Evolutionary conservation across 2,797 vertebrate species (phyloP), one percentile per base, ranked within the genome.

Genomic region (Fratercula arctica): DNA sequence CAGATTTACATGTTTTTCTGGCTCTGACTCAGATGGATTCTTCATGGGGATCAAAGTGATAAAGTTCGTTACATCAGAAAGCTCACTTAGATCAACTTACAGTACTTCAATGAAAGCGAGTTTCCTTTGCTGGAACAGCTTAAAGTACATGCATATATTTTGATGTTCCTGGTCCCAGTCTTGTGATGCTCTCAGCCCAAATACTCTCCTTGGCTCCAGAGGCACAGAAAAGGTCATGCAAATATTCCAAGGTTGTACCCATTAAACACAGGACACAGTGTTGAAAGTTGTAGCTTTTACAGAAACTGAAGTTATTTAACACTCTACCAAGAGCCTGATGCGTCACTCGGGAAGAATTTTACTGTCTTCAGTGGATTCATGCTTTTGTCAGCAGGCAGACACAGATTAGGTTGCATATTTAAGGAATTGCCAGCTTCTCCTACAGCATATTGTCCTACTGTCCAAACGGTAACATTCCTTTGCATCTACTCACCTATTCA

Each of bases 31-130:
- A 63, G 91, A 86, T 78, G 70, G 81, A 92, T 95, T 95, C 92
- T 96, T 96, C 93, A 92, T 25, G 85, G 69, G 76, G 94, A 97
- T 96, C 92, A 96, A 96, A 96, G 94, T 15, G 69, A 92, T 95
- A 76, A 89, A 95, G 76, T 92, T 95, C 89, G 89, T 92, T 89
- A 87, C 89, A 92, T 86, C 92, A 92, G 85, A 93, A 94, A 94
- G 93, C 73, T 93, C 87, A 51, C 89, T 94, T 50, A 90, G 87
- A 96, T 96, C 94, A 95, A 84, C 76, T 96, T 96, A 93, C 81
- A 93, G 57, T 16, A 89, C 94, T 97, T 93, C 87, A 94, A 83
- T 66, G 89, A 91, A 91, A 95, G 75, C 2, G 9, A 90, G 61
- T 85, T 96, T 96, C 85, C 89, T 95, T 87, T 92, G 43, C 85